Conservation (phyloP, 1,140 invertebrate genomes). For the Anastatus disparis region DNA sequence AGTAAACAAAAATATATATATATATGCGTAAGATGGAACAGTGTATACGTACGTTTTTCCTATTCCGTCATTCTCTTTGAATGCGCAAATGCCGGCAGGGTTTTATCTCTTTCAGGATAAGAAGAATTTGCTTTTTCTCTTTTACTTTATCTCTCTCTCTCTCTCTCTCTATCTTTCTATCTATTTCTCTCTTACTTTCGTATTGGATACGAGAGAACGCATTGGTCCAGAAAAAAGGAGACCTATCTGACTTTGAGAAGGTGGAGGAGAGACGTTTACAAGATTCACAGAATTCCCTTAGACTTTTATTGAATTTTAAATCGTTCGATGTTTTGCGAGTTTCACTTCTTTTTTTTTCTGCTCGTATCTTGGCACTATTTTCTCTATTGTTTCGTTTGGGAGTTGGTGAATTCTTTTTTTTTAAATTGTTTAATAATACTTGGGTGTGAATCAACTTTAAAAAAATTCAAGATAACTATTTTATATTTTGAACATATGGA, state of each 20-base stretch:
- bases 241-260: neutral
- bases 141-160: neutral
- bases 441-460: no score
- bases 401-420: no score
- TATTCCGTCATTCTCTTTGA: conserved; percentile 40
- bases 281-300: conserved; percentile 41
- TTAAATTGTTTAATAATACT: no score
- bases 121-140: conserved; percentile 8
- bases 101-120: conserved; percentile 37
- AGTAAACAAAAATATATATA: conserved; percentile 32
- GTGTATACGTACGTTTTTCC: neutral
- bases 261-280: conserved; percentile 36
- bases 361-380: no score
- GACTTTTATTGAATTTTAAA: conserved; percentile 44
- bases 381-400: no score
- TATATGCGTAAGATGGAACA: neutral
- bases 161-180: neutral
- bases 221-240: conserved; percentile 27
- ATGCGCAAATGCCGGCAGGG: conserved; percentile 23
- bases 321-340: conserved; percentile 39
- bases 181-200: neutral
- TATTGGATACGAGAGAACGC: neutral
- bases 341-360: no score
- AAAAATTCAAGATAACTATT: no score
- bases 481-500: no score